Evolutionary conservation across 2,113 vertebrate species (phyloP), one percentile per base, ranked within the genome.

Genomic region (Triplophysa siluroides): DNA sequence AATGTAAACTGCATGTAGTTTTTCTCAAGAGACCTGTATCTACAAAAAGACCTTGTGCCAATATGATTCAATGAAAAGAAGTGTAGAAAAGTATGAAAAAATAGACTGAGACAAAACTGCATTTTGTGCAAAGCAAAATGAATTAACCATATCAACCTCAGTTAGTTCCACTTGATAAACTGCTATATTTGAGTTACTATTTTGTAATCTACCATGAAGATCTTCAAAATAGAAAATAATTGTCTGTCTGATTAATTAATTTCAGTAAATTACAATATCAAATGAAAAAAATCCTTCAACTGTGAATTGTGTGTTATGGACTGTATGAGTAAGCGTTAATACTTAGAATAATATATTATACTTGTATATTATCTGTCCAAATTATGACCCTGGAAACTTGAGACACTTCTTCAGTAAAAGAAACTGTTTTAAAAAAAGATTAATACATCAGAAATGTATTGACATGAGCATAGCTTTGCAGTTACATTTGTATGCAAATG

Each of bases 81-180:
- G 0, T 18, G 8, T 14, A 21, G 6, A 19, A 38, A n/a, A 23
- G 8, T 1, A 52, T 4, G 29, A 63, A 50, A 62, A 24, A 26
- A 52, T 9, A 16, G 18, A 33, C 18, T 21, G 16, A 73, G 47
- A 50, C 72, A 41, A 73, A 66, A 43, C 47, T 58, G 1, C 58
- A 10, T 13, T 54, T 78, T 78, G 8, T 13, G 19, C n/a, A 72
- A 26, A 60, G 29, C 56, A 18, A 10, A 73, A 82, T n/a, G 1
- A 68, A 76, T 58, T 81, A 74, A 73, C 61, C 54, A 79, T 78
- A 79, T 78, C 69, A 80, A 56, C 54, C 68, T 56, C 47, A 70
- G 67, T 86, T 65, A 83, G 83, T 86, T 81, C 80, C 81, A 86
- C 67, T 68, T 75, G 73, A 67, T 78, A 80, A 77, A 77, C 80